Evolutionary conservation across 2,113 vertebrate species (phyloP).

Genomic region (Hepsetus odoe): DNA sequence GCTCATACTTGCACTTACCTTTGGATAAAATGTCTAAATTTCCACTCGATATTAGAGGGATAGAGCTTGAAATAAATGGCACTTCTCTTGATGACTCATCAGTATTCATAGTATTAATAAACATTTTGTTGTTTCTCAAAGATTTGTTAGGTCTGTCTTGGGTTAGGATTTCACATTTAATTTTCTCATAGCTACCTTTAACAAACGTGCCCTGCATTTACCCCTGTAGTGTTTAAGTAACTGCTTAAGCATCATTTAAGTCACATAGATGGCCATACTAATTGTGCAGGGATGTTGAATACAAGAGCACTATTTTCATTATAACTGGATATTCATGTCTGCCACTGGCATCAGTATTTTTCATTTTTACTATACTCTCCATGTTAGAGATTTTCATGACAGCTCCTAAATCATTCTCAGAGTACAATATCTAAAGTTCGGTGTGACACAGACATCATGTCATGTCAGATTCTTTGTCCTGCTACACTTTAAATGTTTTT

Average conservation of each 20-base stretch:
- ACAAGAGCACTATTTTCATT: no score
- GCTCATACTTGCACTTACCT: conserved; percentile 10
- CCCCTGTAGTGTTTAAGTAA: no score
- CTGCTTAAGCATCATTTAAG: no score
- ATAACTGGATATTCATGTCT: neutral
- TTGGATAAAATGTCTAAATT: neutral
- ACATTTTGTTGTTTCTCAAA: neutral
- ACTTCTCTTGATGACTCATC: neutral
- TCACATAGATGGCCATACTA: no score
- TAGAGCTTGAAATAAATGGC: neutral
- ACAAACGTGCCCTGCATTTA: neutral
- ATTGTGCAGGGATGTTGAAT: neutral
- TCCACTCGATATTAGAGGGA: neutral
- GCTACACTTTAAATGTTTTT: neutral
- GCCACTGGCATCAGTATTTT: neutral
- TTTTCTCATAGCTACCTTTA: neutral
- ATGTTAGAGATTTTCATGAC: neutral
- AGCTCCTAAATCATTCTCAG: neutral
- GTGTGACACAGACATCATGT: neutral
- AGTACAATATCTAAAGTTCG: neutral
- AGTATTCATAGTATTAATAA: no score
- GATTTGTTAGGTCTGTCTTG: neutral
- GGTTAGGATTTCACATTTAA: neutral
- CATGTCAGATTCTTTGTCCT: neutral
- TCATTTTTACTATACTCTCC: neutral